Percentiles rank a stretch among this genome's conserved stretches.
These are phyloP conservation scores for Dunckerocampus dactyliophorus DNA, from an alignment of 2,113 vertebrate genomes.

Conservation along the genomic window DNA sequence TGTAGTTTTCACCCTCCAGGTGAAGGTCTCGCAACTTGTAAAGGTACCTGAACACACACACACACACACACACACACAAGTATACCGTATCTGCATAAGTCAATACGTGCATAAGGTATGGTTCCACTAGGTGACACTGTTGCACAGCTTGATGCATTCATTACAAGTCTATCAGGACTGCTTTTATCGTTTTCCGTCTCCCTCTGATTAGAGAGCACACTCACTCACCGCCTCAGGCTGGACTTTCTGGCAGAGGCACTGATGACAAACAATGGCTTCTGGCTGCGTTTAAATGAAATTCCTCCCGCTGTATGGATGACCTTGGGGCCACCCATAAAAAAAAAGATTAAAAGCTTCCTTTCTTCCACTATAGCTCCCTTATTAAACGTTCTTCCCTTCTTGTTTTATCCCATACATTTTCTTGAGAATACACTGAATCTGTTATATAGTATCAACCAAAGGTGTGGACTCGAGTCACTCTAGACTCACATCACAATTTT, in stretches of 20 bases:
- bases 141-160: slow-evolving; percentile 26
- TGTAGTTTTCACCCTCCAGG: slow-evolving; percentile 93
- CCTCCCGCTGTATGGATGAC: no score
- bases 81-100: not conserved
- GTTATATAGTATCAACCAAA: no score
- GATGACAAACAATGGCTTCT: slow-evolving; percentile 11
- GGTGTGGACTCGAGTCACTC: no score
- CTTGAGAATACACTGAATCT: no score
- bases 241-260: not conserved
- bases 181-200: slow-evolving; percentile 1
- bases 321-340: no score
- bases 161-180: not conserved
- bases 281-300: not conserved
- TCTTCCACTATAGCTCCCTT: no score
- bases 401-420: no score
- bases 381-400: no score
- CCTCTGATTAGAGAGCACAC: not conserved
- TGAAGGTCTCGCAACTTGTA: slow-evolving; percentile 96
- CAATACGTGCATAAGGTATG: slow-evolving; percentile 14
- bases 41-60: slow-evolving; percentile 78
- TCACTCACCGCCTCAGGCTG: not conserved
- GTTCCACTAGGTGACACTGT: slow-evolving; percentile 68
- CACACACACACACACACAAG: slow-evolving; percentile 11
- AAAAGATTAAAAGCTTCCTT: no score
- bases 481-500: no score